A percentile compares a stretch with the other conserved stretches of the same genome.
Conservation (phyloP, 2,797 vertebrate species). For the Lepilemur ruficaudatus region DNA sequence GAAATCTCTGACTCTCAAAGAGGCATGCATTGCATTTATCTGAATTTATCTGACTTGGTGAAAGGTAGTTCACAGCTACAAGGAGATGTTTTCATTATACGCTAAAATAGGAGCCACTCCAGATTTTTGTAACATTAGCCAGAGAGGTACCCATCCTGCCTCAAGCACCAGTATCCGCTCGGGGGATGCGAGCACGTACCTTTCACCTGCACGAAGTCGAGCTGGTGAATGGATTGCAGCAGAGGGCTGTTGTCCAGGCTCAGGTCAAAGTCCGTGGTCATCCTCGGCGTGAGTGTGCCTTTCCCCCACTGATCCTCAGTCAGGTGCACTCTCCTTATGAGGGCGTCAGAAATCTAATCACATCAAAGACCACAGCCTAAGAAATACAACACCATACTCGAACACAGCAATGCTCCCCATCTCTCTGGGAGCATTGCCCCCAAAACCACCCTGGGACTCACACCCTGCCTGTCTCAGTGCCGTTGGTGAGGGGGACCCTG, state of each 20-base stretch:
- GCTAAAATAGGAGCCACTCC: neutral
- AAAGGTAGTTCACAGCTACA: neutral
- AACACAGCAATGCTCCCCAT: neutral
- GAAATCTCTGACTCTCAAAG: neutral
- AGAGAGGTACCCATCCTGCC: neutral
- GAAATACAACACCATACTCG: neutral
- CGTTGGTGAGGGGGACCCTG: neutral
- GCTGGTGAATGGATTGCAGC: slow-evolving; percentile 98
- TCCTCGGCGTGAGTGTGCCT: slow-evolving; percentile 95
- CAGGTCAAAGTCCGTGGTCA: slow-evolving; percentile 98
- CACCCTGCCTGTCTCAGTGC: neutral
- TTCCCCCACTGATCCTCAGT: slow-evolving; percentile 99
- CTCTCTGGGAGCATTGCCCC: neutral
- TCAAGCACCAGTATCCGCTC: neutral
- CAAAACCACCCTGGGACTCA: neutral
- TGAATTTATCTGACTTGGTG: neutral
- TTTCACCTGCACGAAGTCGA: slow-evolving; percentile 99
- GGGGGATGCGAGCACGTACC: slow-evolving; percentile 82
- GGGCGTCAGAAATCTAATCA: slow-evolving; percentile 95
- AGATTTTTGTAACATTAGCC: neutral
- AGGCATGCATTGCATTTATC: neutral
- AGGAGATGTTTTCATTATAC: neutral
- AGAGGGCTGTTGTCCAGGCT: slow-evolving; percentile 96
- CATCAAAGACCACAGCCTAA: slow-evolving; percentile 67
- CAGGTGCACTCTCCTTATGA: slow-evolving; percentile 97